These are phyloP conservation scores for human (Homo sapiens) DNA, from an alignment of 2,113 vertebrate species.

Conservation along the genomic window DNA sequence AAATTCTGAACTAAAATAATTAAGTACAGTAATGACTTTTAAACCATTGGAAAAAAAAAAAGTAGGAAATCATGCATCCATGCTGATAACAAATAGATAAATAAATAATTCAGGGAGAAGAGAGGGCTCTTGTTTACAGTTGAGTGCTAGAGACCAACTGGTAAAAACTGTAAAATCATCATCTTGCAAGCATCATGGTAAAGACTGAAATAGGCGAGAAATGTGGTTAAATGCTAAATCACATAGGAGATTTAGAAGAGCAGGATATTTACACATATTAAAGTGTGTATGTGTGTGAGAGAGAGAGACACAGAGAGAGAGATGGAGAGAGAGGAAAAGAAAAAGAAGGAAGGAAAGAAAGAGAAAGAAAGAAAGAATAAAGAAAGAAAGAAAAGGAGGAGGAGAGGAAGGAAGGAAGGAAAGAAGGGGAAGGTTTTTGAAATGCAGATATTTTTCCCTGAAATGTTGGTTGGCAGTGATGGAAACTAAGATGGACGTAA, in stretches of 20 bases:
- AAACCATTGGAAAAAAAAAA: not conserved
- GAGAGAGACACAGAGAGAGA: not conserved
- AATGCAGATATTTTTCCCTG: not conserved
- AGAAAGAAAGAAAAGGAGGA: not conserved
- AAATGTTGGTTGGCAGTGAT: not conserved
- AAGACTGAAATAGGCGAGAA: not conserved
- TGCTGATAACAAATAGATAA: not conserved
- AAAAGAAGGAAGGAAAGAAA: too few relatives aligned
- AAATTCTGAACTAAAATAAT: not conserved
- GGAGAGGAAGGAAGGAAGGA: too few relatives aligned
- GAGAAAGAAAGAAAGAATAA: not conserved
- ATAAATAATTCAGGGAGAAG: not conserved
- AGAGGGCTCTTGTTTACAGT: not conserved
- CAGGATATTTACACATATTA: not conserved
- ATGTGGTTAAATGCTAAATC: not conserved
- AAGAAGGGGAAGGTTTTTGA: not conserved
- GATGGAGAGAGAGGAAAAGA: not conserved
- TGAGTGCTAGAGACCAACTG: not conserved
- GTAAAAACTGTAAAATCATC: conserved; percentile 8
- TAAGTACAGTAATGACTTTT: not conserved
- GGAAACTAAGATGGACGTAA: not conserved
- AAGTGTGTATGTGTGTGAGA: not conserved
- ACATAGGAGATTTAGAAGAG: not conserved
- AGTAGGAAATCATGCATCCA: not conserved
- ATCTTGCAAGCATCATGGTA: not conserved